Evolutionary conservation across 2,888 invertebrate species (phyloP), one percentile per base, ranked within the genome.

Genomic region (Drosophila antonietae): DNA sequence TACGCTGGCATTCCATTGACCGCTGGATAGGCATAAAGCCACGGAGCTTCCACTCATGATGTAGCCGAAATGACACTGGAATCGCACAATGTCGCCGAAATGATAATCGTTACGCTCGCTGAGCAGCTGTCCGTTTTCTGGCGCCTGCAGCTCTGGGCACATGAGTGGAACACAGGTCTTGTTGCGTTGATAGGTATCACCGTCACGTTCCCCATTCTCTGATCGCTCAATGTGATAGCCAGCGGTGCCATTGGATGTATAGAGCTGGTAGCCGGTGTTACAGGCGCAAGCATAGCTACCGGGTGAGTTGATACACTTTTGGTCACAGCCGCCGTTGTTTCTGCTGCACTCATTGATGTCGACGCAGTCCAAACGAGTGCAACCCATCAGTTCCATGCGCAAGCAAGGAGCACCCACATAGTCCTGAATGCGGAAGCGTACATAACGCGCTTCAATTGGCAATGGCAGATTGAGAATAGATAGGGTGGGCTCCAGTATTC

Each of bases 1-100:
- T 47, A 96, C 95, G 7, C 97, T 96, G 82, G 98, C 98, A 91
- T 98, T 98, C 99, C 99, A 99, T 39, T 94, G 95, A 55, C 99
- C 99, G 91, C 96, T 96, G 6, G 97, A 96, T 2, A 97, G 96
- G 92, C 99, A 99, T 62, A 97, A 94, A 20, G 99, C 93, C 7
- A 97, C 95, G 0, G 97, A 95, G 57, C 97, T 96, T 58, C 98
- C 98, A 68, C 96, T 95, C 95, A 98, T 96, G 0, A 98, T 96
- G 91, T 97, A 98, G 20, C 99, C 99, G 92, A 98, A 98, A 89
- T 98, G 95, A 91, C 99, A 99, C 90, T 97, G 97, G 94, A 98
- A 98, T 77, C 95, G 95, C 0, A 98, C 96, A 47, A 97, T 94
- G 92, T 98, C 98, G 0, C 97, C 97, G 90, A 97, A 98, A 91